A percentile compares a stretch with the other conserved stretches of the same genome.
Conservation (phyloP, 2,113 vertebrate species). For the Macrotus californicus region DNA sequence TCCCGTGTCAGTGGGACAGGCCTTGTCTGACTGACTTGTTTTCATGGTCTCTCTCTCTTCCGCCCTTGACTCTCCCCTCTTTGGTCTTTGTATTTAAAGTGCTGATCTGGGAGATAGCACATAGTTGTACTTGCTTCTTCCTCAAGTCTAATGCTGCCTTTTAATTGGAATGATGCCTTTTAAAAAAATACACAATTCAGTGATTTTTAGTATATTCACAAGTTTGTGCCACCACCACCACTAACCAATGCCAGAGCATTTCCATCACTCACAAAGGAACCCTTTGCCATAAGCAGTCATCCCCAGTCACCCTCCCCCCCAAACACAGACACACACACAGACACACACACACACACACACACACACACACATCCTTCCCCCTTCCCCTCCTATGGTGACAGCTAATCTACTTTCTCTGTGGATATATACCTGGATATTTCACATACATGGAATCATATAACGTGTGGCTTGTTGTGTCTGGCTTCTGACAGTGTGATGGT, state of each 20-base stretch:
- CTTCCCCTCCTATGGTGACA: too few species aligned
- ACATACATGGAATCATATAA: too few species aligned
- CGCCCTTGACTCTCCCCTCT: accelerated
- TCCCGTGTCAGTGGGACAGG: accelerated
- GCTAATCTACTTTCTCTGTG: too few species aligned
- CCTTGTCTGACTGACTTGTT: neutral
- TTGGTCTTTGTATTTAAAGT: neutral
- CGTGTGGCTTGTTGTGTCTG: neutral
- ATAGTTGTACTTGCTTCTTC: neutral
- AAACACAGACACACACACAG: too few species aligned
- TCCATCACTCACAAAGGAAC: too few species aligned
- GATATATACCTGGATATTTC: neutral
- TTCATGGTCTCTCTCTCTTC: accelerated
- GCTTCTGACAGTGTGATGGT: neutral
- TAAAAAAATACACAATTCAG: neutral
- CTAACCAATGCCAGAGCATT: neutral
- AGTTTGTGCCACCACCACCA: accelerated
- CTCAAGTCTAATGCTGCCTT: neutral
- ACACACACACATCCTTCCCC: too few species aligned
- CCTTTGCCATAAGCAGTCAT: accelerated
- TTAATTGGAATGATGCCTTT: neutral
- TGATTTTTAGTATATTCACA: neutral
- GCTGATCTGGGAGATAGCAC: too few species aligned
- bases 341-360: too few species aligned
- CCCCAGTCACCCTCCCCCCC: neutral